phyloP scores from a whole-genome alignment of 2,113 vertebrate species.

The Plestiodon gilberti region DNA sequence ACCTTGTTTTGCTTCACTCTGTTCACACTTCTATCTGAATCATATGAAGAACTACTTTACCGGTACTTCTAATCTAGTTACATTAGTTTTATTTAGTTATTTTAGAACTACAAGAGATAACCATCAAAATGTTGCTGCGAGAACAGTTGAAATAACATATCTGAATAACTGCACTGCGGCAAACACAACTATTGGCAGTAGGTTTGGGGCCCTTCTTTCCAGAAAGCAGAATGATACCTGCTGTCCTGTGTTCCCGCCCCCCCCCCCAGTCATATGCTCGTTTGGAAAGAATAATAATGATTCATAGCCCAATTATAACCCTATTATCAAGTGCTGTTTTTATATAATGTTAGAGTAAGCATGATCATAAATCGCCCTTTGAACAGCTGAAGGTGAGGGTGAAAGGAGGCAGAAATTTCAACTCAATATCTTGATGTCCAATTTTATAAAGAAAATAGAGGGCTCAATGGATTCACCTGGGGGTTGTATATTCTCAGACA shows the following conservation, averaged over 20 bases:
- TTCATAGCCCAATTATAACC: background rate
- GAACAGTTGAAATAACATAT: background rate
- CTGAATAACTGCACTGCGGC: background rate
- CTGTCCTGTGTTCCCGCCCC: too few species aligned
- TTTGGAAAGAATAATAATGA: background rate
- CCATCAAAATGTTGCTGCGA: background rate
- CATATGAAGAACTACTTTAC: background rate
- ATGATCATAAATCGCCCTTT: background rate
- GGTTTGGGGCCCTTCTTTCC: background rate
- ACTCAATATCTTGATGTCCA: background rate
- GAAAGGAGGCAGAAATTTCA: conserved; percentile 9
- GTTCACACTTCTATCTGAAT: background rate
- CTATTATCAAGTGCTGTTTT: background rate
- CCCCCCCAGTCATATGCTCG: background rate
- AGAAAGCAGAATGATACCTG: too few species aligned
- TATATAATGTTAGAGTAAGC: background rate
- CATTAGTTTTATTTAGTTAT: background rate
- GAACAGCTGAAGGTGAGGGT: background rate
- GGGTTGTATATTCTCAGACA: background rate
- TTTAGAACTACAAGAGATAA: background rate
- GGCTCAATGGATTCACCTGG: background rate
- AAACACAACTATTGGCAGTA: background rate
- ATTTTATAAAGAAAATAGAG: conserved; percentile 23
- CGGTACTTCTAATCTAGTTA: background rate
- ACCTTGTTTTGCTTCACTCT: background rate